phyloP scores from a whole-genome alignment of 2,888 invertebrate species.

The Caradrina kadenii region DNA sequence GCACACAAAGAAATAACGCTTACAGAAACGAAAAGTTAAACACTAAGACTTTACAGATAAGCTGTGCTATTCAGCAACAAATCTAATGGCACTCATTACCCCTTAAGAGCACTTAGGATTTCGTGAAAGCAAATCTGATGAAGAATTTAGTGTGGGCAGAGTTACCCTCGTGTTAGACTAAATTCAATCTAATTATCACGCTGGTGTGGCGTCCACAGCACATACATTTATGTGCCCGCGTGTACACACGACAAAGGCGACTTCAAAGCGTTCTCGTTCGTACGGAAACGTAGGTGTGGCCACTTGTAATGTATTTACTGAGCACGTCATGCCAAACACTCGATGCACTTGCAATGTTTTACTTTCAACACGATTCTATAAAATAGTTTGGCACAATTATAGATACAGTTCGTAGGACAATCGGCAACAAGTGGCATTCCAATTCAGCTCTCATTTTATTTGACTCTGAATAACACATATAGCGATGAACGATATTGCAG shows the following conservation, averaged over 20 bases:
- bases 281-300: slow-evolving; percentile 50
- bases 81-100: slow-evolving; percentile 35
- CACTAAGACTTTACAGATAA: slow-evolving; percentile 25
- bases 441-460: slow-evolving; percentile 52
- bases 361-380: slow-evolving; percentile 37
- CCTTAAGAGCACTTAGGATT: slow-evolving; percentile 53
- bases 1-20: slow-evolving; percentile 20
- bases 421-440: slow-evolving; percentile 61
- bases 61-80: slow-evolving; percentile 18
- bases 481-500: slow-evolving; percentile 24
- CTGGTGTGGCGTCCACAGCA: slow-evolving; percentile 47
- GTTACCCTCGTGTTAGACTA: slow-evolving; percentile 56
- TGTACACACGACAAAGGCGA: slow-evolving; percentile 54
- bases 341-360: slow-evolving; percentile 46
- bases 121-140: slow-evolving; percentile 49
- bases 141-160: slow-evolving; percentile 51
- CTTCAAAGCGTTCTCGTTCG: slow-evolving; percentile 58
- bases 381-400: slow-evolving; percentile 47
- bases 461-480: slow-evolving; percentile 38
- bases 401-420: slow-evolving; percentile 35
- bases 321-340: slow-evolving; percentile 35
- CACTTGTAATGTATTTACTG: slow-evolving; percentile 45
- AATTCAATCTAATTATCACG: slow-evolving; percentile 68
- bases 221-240: slow-evolving; percentile 48
- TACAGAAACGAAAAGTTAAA: slow-evolving; percentile 16